Evolutionary conservation across 2,113 vertebrate species (phyloP).

Genomic region (Thomomys bottae): DNA sequence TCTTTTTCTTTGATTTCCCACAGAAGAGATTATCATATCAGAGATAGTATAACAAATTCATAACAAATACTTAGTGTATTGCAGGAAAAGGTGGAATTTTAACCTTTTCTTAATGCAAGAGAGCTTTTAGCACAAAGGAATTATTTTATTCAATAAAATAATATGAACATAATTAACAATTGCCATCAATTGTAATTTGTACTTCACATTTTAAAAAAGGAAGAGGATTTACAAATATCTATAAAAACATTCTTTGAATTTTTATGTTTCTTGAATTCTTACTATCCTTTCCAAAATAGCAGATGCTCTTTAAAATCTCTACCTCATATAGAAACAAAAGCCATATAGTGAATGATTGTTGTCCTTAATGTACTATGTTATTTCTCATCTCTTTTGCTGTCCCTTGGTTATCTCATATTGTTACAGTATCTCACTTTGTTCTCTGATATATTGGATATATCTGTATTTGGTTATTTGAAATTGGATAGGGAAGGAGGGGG

Average conservation of each 20-base stretch:
- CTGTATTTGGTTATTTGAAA: no score
- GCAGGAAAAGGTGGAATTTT: not conserved
- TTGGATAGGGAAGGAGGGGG: no score
- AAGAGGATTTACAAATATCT: not conserved
- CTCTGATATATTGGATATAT: no score
- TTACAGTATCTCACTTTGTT: no score
- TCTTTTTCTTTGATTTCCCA: not conserved
- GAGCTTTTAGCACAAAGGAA: not conserved
- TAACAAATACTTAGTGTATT: not conserved
- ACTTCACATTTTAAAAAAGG: not conserved
- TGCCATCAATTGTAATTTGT: not conserved
- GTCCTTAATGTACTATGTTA: no score
- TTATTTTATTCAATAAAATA: constrained; percentile 18
- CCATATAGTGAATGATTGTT: no score
- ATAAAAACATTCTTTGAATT: not conserved
- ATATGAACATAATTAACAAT: not conserved
- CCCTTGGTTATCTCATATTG: no score
- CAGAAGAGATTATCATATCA: not conserved
- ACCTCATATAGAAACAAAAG: no score
- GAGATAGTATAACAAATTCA: not conserved
- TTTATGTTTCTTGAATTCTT: not conserved
- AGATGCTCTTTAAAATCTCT: not conserved
- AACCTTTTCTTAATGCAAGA: not conserved
- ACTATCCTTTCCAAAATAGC: not conserved
- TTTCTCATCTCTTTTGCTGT: no score